Conservation (phyloP, 2,797 vertebrate species). For the Bradypodion pumilum region DNA sequence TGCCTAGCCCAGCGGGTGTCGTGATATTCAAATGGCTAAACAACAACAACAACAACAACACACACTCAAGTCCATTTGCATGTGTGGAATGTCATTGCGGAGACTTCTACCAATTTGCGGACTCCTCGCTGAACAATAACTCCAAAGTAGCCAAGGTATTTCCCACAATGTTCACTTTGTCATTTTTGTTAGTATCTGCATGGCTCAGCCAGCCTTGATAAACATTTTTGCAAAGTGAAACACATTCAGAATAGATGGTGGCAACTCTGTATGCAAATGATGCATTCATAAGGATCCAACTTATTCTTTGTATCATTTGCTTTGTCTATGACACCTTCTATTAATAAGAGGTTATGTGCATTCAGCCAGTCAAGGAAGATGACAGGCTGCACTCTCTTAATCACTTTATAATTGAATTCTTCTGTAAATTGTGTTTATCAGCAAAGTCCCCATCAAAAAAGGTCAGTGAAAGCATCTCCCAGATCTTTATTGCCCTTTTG, state of each 20-base stretch:
- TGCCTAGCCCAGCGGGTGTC: too few species aligned
- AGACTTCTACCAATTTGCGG: too few species aligned
- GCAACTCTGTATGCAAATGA: background rate
- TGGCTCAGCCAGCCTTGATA: background rate
- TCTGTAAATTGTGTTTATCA: slow-evolving; percentile 48
- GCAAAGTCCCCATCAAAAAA: slow-evolving; percentile 52
- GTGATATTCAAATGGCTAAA: too few species aligned
- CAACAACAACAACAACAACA: too few species aligned
- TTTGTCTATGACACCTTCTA: slow-evolving; percentile 3
- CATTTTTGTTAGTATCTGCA: too few species aligned
- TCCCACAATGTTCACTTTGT: too few species aligned
- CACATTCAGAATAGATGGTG: background rate
- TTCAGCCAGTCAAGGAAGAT: slow-evolving; percentile 20
- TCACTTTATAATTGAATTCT: slow-evolving; percentile 52
- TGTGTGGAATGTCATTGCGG: too few species aligned
- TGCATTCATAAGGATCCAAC: background rate
- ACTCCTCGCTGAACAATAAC: too few species aligned
- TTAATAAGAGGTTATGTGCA: slow-evolving; percentile 22
- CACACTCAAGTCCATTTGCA: too few species aligned
- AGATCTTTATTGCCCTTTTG: slow-evolving; percentile 55
- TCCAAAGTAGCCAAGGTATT: too few species aligned
- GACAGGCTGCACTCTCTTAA: slow-evolving; percentile 44
- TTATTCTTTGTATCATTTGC: background rate
- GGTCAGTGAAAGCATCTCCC: slow-evolving; percentile 50
- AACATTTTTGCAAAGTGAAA: background rate